phyloP scores from a whole-genome alignment of 53 echinoderm and acorn worm genomes.

The Actinopyga echinites region DNA sequence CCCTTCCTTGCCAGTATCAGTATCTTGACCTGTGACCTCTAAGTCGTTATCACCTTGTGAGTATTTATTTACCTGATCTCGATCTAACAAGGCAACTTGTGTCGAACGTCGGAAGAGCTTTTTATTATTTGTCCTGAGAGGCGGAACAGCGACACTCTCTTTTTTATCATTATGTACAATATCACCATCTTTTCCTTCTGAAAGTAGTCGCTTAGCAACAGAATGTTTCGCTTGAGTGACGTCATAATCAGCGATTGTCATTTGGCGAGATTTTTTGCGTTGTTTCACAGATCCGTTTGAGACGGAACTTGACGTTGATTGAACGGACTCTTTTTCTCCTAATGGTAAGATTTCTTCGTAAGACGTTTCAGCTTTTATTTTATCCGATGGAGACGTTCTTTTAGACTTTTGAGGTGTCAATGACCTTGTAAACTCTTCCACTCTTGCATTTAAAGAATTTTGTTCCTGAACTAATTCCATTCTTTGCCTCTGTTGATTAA shows the following conservation, averaged over 20 bases:
- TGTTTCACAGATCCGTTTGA: slow-evolving; percentile 20
- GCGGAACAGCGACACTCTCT: neutral
- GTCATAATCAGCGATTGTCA: slow-evolving; percentile 60
- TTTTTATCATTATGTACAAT: no score
- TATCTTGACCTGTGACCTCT: no score
- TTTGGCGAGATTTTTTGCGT: neutral
- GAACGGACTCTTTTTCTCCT: neutral
- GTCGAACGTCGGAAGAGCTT: slow-evolving; percentile 31
- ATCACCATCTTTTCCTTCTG: neutral
- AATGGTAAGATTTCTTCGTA: slow-evolving; percentile 3
- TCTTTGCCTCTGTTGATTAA: slow-evolving; percentile 1
- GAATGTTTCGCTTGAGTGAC: slow-evolving; percentile 60
- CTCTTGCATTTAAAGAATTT: slow-evolving; percentile 52
- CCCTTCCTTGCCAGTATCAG: neutral
- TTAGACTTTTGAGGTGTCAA: slow-evolving; percentile 17
- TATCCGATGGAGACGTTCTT: neutral
- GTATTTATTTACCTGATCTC: slow-evolving; percentile 39
- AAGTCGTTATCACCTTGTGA: neutral
- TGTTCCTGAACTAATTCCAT: slow-evolving; percentile 47
- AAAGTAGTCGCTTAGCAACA: slow-evolving; percentile 61
- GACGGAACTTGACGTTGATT: neutral
- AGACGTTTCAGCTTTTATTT: neutral
- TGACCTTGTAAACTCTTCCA: slow-evolving; percentile 64
- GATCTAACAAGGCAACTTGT: slow-evolving; percentile 46
- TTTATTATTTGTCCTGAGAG: neutral